phyloP scores from a whole-genome alignment of 2,888 invertebrate genomes.

The Sabellastarte sp. region DNA sequence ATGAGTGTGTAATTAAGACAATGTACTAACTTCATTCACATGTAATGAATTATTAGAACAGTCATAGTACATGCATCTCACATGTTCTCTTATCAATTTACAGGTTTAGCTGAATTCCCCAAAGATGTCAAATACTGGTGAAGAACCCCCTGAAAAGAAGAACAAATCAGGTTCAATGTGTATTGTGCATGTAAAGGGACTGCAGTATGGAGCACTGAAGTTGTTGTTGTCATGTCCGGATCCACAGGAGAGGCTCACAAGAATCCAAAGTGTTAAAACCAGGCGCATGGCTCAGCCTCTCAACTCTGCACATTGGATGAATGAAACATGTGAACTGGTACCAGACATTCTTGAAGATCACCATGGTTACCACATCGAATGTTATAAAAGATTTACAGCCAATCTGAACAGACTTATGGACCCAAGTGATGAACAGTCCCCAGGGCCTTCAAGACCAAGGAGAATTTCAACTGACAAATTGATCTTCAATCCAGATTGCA shows the following conservation, averaged over 20 bases:
- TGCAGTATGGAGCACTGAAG: not conserved
- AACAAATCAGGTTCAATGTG: not conserved
- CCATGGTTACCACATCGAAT: not conserved
- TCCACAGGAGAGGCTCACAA: not conserved
- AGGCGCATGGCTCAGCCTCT: not conserved
- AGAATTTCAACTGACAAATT: not conserved
- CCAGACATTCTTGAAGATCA: not conserved
- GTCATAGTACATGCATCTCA: no score
- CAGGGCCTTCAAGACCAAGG: no score
- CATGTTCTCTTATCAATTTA: no score
- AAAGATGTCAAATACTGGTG: no score
- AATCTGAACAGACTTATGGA: not conserved
- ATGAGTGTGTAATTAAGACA: no score
- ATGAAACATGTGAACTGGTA: not conserved
- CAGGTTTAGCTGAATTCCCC: no score
- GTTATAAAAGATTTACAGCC: not conserved
- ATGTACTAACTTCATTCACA: no score
- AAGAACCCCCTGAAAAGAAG: not conserved
- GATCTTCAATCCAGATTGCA: slow-evolving; percentile 3
- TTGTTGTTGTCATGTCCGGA: not conserved
- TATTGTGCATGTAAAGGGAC: not conserved
- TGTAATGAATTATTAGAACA: no score
- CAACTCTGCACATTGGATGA: not conserved
- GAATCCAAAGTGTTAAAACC: not conserved
- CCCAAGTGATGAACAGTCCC: no score